Conservation (phyloP, 2,113 vertebrate genomes). For the Microcebus lehilahytsara region DNA sequence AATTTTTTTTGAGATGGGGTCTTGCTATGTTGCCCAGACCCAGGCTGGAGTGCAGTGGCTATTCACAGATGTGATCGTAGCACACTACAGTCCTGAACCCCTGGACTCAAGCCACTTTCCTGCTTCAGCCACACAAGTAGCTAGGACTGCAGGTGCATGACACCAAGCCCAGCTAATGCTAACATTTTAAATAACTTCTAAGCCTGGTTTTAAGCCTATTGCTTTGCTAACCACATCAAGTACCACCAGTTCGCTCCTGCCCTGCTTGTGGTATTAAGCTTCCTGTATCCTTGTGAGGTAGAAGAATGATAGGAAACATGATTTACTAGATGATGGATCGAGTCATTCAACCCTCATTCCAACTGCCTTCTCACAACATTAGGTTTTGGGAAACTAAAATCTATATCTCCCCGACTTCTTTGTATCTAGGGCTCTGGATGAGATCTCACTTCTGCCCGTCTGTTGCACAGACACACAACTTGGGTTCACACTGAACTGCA, state of each 20-base stretch:
- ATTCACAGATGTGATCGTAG: not conserved
- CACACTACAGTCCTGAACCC: not conserved
- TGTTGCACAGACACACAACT: not conserved
- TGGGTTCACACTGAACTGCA: not conserved
- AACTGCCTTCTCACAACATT: not conserved
- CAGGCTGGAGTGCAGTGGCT: not conserved
- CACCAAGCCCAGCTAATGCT: not conserved
- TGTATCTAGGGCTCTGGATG: not conserved
- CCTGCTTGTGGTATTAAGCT: not conserved
- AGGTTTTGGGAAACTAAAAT: not conserved
- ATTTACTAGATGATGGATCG: not conserved
- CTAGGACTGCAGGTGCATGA: not conserved
- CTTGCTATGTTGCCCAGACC: not conserved
- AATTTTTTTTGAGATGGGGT: not conserved
- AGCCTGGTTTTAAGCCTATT: not conserved
- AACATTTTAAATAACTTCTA: not conserved
- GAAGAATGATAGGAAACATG: not conserved
- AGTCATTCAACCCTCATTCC: not conserved
- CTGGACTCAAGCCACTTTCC: not conserved
- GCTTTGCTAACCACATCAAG: not conserved
- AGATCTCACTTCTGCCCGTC: not conserved
- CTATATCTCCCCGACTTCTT: not conserved
- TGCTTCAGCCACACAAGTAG: not conserved
- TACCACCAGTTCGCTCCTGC: not conserved
- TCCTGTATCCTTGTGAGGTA: not conserved